These are phyloP conservation scores for Lasioglossum leucozonium DNA, from an alignment of 2,888 invertebrate genomes.

Conservation along the genomic window DNA sequence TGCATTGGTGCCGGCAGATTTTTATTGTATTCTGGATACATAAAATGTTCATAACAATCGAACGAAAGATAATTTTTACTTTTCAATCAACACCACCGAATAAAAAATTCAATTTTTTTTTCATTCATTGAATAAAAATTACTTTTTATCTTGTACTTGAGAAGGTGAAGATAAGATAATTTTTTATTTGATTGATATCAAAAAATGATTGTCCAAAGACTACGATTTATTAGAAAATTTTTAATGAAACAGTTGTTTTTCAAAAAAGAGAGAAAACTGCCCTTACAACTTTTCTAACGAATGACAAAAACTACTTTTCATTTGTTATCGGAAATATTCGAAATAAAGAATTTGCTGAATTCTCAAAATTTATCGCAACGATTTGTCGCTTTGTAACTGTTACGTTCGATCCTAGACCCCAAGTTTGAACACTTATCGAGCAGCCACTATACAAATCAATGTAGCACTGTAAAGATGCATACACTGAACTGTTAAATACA, in stretches of 20 bases:
- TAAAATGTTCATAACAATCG: neutral
- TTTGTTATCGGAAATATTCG: neutral
- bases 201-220: neutral
- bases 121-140: neutral
- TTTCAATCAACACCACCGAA: neutral
- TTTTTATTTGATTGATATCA: neutral
- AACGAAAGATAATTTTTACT: neutral
- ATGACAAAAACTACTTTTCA: neutral
- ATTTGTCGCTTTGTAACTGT: neutral
- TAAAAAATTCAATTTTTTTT: neutral
- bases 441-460: neutral
- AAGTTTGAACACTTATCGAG: neutral
- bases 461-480: conserved; percentile 13
- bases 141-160: no score
- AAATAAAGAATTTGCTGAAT: neutral
- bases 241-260: neutral
- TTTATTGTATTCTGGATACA: neutral
- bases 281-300: neutral
- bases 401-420: neutral
- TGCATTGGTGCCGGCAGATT: neutral
- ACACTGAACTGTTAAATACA: conserved; percentile 6
- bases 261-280: neutral
- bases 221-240: neutral
- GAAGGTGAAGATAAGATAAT: neutral
- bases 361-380: no score